Conservation (phyloP, 2,888 invertebrate genomes). For the Netelia melanura region DNA sequence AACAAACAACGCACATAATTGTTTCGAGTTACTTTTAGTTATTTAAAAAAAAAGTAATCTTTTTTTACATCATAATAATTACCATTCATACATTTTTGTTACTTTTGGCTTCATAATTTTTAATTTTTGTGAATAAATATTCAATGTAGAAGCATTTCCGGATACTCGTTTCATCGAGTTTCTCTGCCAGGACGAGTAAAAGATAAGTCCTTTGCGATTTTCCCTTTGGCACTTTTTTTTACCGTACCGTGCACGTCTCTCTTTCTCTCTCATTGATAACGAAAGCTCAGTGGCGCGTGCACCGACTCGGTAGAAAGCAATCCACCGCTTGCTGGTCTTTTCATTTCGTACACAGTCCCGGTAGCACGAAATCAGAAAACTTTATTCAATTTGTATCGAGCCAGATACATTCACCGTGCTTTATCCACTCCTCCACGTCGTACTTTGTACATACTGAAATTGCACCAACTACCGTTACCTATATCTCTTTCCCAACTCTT, state of each 20-base stretch:
- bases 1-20: not conserved
- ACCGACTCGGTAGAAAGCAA: conserved; percentile 32
- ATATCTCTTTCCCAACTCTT: conserved; percentile 16
- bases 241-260: not conserved
- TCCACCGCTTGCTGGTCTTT: conserved; percentile 40
- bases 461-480: conserved; percentile 8
- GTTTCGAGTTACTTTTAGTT: not conserved
- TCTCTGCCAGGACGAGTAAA: not conserved
- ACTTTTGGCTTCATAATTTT: not conserved
- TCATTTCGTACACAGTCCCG: conserved; percentile 58
- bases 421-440: conserved; percentile 9
- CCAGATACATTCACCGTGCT: conserved; percentile 43
- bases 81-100: not conserved
- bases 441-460: conserved; percentile 13
- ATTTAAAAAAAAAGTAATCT: not conserved
- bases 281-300: conserved; percentile 32
- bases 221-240: not conserved
- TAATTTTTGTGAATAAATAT: not conserved
- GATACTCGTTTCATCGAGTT: not conserved
- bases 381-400: conserved; percentile 68
- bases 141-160: not conserved
- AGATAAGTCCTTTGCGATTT: not conserved
- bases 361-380: conserved; percentile 52
- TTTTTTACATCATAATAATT: not conserved
- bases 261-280: conserved; percentile 23